These are phyloP conservation scores for Lasioglossum zephyrum DNA, from an alignment of 2,888 invertebrate species.

Conservation along the genomic window DNA sequence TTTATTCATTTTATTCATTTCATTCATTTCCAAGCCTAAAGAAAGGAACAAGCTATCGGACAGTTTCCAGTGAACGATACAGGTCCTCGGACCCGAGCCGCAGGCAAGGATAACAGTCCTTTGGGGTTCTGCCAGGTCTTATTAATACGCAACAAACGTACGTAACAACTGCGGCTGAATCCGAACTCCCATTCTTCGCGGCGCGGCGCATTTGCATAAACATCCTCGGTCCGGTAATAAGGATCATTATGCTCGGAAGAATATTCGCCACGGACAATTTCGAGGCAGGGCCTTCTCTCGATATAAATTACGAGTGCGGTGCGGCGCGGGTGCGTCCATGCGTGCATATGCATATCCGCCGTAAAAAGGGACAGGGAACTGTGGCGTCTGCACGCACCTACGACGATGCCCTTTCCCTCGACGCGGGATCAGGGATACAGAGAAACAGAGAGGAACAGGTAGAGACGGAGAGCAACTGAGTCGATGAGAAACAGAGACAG, in stretches of 20 bases:
- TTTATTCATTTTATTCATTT: not conserved
- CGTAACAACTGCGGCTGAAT: constrained; percentile 12
- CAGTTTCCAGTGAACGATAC: not conserved
- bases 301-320: constrained; percentile 64
- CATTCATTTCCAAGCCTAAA: not conserved
- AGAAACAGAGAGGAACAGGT: too few species aligned
- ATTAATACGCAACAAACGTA: constrained; percentile 14
- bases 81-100: not conserved
- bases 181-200: constrained; percentile 1
- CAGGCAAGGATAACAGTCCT: not conserved
- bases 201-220: constrained; percentile 26
- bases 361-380: constrained; percentile 45
- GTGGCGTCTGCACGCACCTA: constrained; percentile 18
- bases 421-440: not conserved
- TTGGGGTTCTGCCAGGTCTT: not conserved
- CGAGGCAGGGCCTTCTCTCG: constrained; percentile 29
- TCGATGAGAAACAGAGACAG: too few species aligned
- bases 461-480: too few species aligned
- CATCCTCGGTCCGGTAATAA: constrained; percentile 56
- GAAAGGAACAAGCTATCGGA: not conserved
- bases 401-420: not conserved
- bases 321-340: constrained; percentile 23
- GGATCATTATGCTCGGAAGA: constrained; percentile 61
- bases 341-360: constrained; percentile 38
- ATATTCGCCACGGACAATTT: constrained; percentile 65